A percentile compares a stretch with the other conserved stretches of the same genome.
These are phyloP conservation scores for Calliphora vicina DNA, from an alignment of 1,140 invertebrate genomes.

Conservation along the genomic window DNA sequence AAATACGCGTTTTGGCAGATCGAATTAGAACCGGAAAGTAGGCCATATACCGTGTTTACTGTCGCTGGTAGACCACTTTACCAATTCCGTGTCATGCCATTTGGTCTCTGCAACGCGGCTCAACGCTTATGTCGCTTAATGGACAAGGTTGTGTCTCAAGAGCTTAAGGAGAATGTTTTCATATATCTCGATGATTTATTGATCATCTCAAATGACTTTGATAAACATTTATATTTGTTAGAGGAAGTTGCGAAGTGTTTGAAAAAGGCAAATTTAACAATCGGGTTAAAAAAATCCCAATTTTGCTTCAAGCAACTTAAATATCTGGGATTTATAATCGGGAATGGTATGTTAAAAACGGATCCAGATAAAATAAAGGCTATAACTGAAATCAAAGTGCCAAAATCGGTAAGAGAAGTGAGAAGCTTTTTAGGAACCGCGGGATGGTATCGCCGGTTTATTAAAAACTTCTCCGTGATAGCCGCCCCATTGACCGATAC, in stretches of 20 bases:
- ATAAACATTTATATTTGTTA: neutral
- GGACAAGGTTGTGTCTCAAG: neutral
- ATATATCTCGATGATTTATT: constrained; percentile 17
- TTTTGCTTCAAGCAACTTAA: neutral
- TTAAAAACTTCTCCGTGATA: neutral
- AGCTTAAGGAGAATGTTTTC: neutral
- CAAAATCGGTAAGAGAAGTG: neutral
- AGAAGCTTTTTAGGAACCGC: neutral
- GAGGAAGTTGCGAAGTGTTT: neutral
- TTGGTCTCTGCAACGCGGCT: neutral
- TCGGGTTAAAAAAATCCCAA: neutral
- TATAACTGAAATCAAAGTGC: neutral
- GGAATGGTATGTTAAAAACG: neutral
- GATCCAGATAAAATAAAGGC: constrained; percentile 10
- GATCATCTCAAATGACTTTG: constrained; percentile 50
- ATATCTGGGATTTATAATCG: constrained; percentile 36
- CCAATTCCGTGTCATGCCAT: constrained; percentile 37
- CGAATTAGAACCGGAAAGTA: constrained; percentile 44
- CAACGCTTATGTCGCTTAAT: neutral
- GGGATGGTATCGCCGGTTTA: neutral
- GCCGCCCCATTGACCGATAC: neutral
- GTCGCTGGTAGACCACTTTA: constrained; percentile 42
- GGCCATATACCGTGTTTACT: constrained; percentile 63
- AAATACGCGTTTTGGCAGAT: constrained; percentile 59
- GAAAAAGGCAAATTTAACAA: constrained; percentile 26